Conservation (phyloP, 2,888 invertebrate species). For the Dynastes tityus region DNA sequence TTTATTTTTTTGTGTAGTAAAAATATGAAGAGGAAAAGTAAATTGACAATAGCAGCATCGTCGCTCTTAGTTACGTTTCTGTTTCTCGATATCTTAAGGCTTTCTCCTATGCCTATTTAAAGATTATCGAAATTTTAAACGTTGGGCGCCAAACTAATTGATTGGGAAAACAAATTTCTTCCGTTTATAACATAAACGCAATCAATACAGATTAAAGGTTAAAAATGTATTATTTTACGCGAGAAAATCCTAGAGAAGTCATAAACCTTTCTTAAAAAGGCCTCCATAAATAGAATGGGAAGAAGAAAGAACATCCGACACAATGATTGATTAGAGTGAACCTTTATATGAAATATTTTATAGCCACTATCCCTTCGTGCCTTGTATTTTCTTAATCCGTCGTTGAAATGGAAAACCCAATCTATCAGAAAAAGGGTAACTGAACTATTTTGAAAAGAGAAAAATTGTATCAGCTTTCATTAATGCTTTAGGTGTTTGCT, state of each 20-base stretch:
- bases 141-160: too few species aligned
- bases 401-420: conserved; percentile 21
- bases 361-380: conserved; percentile 31
- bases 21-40: too few species aligned
- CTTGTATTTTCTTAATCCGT: conserved; percentile 14
- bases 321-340: conserved; percentile 39
- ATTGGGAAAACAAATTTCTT: too few species aligned
- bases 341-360: conserved; percentile 44
- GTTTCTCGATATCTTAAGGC: too few species aligned
- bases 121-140: too few species aligned
- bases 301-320: conserved; percentile 24
- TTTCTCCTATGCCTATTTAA: too few species aligned
- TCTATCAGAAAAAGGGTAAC: conserved; percentile 17
- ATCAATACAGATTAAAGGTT: background rate
- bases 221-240: conserved; percentile 3
- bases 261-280: background rate
- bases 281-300: background rate
- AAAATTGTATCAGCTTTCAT: background rate
- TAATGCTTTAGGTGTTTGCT: background rate
- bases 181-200: background rate
- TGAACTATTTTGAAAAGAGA: background rate
- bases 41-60: too few species aligned
- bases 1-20: too few species aligned
- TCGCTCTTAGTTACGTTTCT: too few species aligned
- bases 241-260: conserved; percentile 1